Evolutionary conservation across 2,888 invertebrate species (phyloP).

Genomic region (Polietes domitor): DNA sequence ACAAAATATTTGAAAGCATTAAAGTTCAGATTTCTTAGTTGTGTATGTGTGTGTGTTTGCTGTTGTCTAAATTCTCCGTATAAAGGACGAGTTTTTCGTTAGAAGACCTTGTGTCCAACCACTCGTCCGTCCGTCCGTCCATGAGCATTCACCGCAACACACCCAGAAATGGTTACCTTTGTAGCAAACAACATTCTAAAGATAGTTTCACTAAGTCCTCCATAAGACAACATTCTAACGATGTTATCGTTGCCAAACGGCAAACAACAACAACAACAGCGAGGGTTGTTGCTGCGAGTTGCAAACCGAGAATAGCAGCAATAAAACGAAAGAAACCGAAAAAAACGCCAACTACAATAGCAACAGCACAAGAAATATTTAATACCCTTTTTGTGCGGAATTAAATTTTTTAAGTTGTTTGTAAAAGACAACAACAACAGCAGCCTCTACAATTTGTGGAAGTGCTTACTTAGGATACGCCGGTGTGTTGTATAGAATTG

Average conservation of each 20-base stretch:
- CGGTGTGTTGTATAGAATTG: background rate
- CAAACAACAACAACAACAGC: background rate
- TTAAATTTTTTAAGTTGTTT: constrained; percentile 42
- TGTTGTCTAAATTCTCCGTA: background rate
- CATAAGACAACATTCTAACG: constrained; percentile 11
- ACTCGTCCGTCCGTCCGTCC: background rate
- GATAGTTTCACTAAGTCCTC: background rate
- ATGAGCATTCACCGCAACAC: background rate
- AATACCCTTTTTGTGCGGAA: constrained; percentile 30
- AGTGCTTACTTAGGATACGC: background rate
- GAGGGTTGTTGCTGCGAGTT: background rate
- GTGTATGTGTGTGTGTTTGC: background rate
- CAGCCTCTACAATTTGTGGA: background rate
- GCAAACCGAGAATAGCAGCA: background rate
- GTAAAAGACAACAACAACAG: constrained; percentile 27
- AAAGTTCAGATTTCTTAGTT: background rate
- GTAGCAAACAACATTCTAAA: constrained; percentile 3
- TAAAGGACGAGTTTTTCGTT: background rate
- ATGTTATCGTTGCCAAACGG: background rate
- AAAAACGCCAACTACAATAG: constrained; percentile 11
- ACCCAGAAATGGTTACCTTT: constrained; percentile 6
- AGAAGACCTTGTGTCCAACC: background rate
- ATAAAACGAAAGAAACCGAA: background rate
- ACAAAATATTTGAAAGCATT: background rate
- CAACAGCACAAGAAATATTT: background rate